These are phyloP conservation scores for Apus apus DNA, from an alignment of 2,113 vertebrate species.

Conservation along the genomic window DNA sequence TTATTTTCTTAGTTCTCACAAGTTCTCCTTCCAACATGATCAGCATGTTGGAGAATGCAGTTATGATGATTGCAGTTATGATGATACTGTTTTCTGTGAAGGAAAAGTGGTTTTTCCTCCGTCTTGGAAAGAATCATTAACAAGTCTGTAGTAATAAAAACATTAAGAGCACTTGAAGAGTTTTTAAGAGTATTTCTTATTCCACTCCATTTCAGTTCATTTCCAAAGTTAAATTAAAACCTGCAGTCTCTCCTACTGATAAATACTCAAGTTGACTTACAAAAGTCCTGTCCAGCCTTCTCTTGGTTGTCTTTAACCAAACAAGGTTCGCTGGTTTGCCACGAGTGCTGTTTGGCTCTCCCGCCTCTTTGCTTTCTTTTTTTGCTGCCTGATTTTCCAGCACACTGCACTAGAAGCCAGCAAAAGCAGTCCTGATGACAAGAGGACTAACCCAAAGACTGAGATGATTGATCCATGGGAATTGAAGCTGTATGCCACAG, in stretches of 20 bases:
- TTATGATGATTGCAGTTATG: background rate
- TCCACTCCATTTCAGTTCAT: background rate
- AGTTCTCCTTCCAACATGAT: slow-evolving; percentile 54
- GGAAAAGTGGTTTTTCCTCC: slow-evolving; percentile 9
- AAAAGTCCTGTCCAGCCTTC: background rate
- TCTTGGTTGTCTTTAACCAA: slow-evolving; percentile 67
- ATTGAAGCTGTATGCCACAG: slow-evolving; percentile 96
- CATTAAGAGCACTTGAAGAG: background rate
- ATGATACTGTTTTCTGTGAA: background rate
- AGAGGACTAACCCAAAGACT: slow-evolving; percentile 87
- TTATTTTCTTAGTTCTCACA: slow-evolving; percentile 19
- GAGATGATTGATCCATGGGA: slow-evolving; percentile 97
- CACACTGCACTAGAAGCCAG: slow-evolving; percentile 86
- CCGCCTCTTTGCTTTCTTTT: slow-evolving; percentile 88
- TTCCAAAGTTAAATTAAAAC: slow-evolving; percentile 25
- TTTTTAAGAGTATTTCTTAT: background rate
- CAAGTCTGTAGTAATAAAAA: slow-evolving; percentile 52
- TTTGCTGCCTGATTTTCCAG: slow-evolving; percentile 87
- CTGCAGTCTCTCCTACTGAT: slow-evolving; percentile 4
- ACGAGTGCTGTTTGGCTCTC: slow-evolving; percentile 93
- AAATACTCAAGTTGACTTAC: slow-evolving; percentile 41
- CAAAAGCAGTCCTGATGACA: slow-evolving; percentile 85
- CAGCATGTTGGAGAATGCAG: slow-evolving; percentile 2
- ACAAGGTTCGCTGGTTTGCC: slow-evolving; percentile 85
- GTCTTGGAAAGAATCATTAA: slow-evolving; percentile 36